A percentile compares a stretch with the other conserved stretches of the same genome.
These are phyloP conservation scores for Sminthurides bifidus DNA, from an alignment of 1,140 invertebrate species.

Conservation along the genomic window DNA sequence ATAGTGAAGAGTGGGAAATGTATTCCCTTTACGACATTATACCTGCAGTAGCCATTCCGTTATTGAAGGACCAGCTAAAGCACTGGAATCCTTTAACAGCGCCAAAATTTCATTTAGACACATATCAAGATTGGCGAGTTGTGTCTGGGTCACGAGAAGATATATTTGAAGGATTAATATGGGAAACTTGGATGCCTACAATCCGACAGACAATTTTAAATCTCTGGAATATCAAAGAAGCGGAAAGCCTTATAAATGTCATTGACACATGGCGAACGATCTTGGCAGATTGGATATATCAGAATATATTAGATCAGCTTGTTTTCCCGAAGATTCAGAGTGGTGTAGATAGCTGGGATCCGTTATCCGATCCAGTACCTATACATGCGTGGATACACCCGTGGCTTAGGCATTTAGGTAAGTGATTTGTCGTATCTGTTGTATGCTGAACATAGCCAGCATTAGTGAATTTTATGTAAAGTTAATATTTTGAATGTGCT, in stretches of 20 bases:
- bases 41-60: slow-evolving; percentile 48
- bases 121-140: slow-evolving; percentile 60
- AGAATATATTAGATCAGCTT: slow-evolving; percentile 68
- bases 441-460: background rate
- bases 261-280: slow-evolving; percentile 68
- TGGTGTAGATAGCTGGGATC: slow-evolving; percentile 87
- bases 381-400: slow-evolving; percentile 95
- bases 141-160: slow-evolving; percentile 46
- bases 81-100: slow-evolving; percentile 62
- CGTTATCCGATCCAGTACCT: slow-evolving; percentile 79
- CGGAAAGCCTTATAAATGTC: slow-evolving; percentile 59
- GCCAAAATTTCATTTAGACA: slow-evolving; percentile 47
- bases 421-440: slow-evolving; percentile 10
- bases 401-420: slow-evolving; percentile 71
- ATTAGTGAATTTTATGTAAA: slow-evolving; percentile 1
- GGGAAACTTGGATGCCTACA: slow-evolving; percentile 80
- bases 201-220: slow-evolving; percentile 50
- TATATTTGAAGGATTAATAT: slow-evolving; percentile 68
- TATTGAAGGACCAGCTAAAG: slow-evolving; percentile 53
- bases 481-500: background rate
- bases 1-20: slow-evolving; percentile 47
- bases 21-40: slow-evolving; percentile 54
- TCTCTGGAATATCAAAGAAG: slow-evolving; percentile 57
- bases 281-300: slow-evolving; percentile 68
- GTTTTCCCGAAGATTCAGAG: slow-evolving; percentile 63